Conservation (phyloP, 2,797 vertebrate genomes). For the Gallinago nigripennis region DNA sequence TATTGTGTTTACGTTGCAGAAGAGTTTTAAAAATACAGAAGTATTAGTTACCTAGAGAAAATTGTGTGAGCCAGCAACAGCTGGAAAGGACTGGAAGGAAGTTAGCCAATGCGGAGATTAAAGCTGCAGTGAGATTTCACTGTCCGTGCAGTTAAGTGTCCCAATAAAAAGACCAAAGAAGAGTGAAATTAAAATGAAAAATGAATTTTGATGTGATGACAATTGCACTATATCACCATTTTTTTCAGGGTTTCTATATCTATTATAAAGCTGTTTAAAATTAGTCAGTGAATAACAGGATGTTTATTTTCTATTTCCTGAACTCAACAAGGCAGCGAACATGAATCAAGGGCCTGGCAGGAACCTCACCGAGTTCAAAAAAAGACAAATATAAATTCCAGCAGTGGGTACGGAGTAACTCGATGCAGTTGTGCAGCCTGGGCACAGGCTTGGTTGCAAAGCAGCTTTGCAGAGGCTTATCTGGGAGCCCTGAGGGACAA, state of each 20-base stretch:
- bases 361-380: fast-evolving
- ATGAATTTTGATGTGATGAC: neutral
- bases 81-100: neutral
- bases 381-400: too few species aligned
- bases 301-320: neutral
- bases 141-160: neutral
- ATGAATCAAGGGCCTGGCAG: fast-evolving
- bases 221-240: fast-evolving
- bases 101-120: neutral
- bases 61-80: neutral
- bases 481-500: neutral
- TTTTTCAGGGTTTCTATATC: neutral
- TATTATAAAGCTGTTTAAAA: neutral
- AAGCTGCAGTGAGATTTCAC: neutral
- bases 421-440: neutral
- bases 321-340: neutral
- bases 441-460: fast-evolving
- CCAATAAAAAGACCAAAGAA: neutral
- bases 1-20: neutral
- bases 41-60: neutral
- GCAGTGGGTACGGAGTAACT: fast-evolving
- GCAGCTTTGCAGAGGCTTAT: neutral
- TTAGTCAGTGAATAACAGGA: neutral
- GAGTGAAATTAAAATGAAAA: neutral
- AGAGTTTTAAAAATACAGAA: neutral